phyloP scores from a whole-genome alignment of 2,113 vertebrate genomes.

The Chaetodon auriga region DNA sequence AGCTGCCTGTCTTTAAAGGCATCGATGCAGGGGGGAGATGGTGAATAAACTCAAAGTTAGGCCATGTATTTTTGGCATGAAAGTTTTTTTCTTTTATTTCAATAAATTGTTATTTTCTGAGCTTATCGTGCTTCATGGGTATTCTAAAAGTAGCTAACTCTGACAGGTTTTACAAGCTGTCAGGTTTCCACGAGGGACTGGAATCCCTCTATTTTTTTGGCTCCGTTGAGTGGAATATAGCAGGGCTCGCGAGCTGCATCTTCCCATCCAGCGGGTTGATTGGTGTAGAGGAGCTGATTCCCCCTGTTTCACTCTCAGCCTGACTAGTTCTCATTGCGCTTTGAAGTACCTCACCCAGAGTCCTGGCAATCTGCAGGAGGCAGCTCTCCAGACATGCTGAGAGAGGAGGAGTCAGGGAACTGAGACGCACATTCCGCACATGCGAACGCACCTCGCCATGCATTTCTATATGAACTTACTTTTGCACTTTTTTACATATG shows the following conservation, averaged over 20 bases:
- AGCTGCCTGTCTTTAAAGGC: slow-evolving; percentile 47
- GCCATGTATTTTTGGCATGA: neutral
- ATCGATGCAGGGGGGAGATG: slow-evolving; percentile 2
- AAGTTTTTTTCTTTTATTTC: slow-evolving; percentile 18
- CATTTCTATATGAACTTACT: neutral
- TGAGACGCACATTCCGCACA: neutral
- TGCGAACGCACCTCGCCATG: neutral
- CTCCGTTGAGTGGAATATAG: slow-evolving; percentile 37
- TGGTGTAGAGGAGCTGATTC: slow-evolving; percentile 67
- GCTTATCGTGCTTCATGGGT: slow-evolving; percentile 15
- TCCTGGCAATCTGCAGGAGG: slow-evolving; percentile 64
- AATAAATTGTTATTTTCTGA: slow-evolving; percentile 43
- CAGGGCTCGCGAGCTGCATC: slow-evolving; percentile 39
- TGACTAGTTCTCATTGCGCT: slow-evolving; percentile 61
- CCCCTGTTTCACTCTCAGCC: slow-evolving; percentile 59
- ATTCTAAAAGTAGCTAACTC: slow-evolving; percentile 39
- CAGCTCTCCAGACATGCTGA: slow-evolving; percentile 63
- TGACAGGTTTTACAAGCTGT: slow-evolving; percentile 41
- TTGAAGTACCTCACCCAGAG: slow-evolving; percentile 73
- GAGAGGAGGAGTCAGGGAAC: slow-evolving; percentile 27
- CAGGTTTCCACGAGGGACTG: slow-evolving; percentile 23
- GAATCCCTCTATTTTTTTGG: slow-evolving; percentile 51
- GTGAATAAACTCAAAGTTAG: slow-evolving; percentile 29
- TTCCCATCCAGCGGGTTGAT: slow-evolving; percentile 63
- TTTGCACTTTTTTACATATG: neutral